Conservation (phyloP, 2,888 invertebrate genomes). For the Pachymerium ferrugineum region DNA sequence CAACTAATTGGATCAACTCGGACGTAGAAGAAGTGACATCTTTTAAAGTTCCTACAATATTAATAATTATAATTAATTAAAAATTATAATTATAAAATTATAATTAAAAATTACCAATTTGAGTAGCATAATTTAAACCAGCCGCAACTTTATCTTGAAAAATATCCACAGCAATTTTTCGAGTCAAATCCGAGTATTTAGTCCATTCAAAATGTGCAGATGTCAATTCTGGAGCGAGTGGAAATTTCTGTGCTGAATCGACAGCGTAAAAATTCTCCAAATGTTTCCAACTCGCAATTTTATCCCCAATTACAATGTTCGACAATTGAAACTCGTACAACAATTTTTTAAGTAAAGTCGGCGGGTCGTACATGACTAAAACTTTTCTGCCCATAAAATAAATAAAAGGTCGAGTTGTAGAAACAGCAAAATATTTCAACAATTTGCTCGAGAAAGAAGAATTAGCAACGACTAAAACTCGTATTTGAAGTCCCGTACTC, state of each 20-base stretch:
- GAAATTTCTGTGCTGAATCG: background rate
- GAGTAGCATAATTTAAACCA: background rate
- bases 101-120: background rate
- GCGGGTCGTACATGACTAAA: background rate
- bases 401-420: background rate
- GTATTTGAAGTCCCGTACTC: background rate
- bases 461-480: background rate
- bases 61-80: background rate
- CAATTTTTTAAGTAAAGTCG: background rate
- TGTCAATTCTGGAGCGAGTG: background rate
- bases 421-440: background rate
- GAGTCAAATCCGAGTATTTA: background rate
- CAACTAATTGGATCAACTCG: background rate
- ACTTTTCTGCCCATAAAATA: background rate
- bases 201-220: background rate
- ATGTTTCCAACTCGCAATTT: background rate
- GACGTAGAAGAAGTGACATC: background rate
- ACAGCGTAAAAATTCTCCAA: background rate
- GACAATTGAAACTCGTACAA: background rate
- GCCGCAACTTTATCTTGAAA: background rate
- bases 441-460: background rate
- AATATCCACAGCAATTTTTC: background rate
- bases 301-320: background rate
- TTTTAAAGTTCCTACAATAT: background rate
- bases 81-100: background rate